A percentile compares a stretch with the other conserved stretches of the same genome.
Evolutionary conservation across 2,113 vertebrate species (phyloP).

Genomic region (Mobula birostris): DNA sequence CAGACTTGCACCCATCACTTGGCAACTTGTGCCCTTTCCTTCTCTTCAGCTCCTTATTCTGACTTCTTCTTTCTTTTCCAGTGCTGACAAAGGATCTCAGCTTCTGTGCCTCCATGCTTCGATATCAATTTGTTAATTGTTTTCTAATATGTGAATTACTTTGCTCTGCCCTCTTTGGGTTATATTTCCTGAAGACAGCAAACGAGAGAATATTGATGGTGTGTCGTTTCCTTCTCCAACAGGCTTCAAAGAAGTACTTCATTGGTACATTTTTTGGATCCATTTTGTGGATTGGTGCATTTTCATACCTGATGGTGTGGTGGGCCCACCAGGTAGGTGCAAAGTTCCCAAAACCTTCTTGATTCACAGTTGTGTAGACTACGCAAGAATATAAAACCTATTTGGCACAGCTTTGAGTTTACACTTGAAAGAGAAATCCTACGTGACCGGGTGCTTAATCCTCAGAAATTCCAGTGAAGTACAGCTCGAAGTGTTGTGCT

Average conservation of each 20-base stretch:
- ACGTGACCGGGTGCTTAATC: background rate
- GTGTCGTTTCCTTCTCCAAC: slow-evolving; percentile 43
- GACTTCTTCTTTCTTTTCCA: too few species aligned
- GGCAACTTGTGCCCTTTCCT: too few species aligned
- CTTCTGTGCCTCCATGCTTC: too few species aligned
- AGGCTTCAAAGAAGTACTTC: slow-evolving; percentile 80
- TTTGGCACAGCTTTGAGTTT: background rate
- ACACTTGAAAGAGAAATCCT: background rate
- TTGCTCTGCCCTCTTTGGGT: background rate
- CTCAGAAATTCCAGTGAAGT: background rate
- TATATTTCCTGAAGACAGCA: background rate
- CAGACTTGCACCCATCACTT: too few species aligned
- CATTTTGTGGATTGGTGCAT: slow-evolving; percentile 83
- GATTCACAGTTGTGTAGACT: background rate
- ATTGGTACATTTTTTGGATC: slow-evolving; percentile 80
- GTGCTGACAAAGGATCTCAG: too few species aligned
- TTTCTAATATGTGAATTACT: too few species aligned
- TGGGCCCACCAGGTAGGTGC: slow-evolving; percentile 93
- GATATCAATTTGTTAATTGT: too few species aligned
- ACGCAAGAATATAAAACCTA: background rate
- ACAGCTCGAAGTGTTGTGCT: background rate
- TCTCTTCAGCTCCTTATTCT: too few species aligned
- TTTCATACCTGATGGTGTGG: slow-evolving; percentile 98
- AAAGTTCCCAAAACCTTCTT: background rate
- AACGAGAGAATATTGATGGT: background rate